Evolutionary conservation across 2,888 invertebrate genomes (phyloP).

Genomic region (Hemicrepidius hirtus): DNA sequence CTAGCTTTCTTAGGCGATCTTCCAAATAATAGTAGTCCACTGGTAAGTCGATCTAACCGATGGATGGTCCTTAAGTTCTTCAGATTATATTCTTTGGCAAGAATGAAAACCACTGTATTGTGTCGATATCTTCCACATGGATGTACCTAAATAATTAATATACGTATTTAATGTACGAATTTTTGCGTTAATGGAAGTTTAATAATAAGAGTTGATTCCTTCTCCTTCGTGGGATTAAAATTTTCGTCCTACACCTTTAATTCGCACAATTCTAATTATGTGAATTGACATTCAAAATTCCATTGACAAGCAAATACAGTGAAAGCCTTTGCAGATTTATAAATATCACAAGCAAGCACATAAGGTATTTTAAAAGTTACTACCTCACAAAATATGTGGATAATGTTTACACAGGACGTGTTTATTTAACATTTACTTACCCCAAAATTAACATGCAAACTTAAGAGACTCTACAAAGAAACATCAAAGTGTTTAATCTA

Average conservation of each 20-base stretch:
- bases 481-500: constrained; percentile 45
- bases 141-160: constrained; percentile 82
- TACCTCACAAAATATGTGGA: constrained; percentile 3
- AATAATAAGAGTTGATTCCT: neutral
- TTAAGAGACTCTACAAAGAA: constrained; percentile 44
- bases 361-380: constrained; percentile 14
- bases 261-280: neutral
- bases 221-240: neutral
- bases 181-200: too few species aligned
- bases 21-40: constrained; percentile 92
- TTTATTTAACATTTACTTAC: constrained; percentile 44
- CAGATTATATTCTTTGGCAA: constrained; percentile 96
- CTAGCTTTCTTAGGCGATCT: constrained; percentile 94
- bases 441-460: constrained; percentile 44
- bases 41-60: constrained; percentile 96
- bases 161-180: neutral
- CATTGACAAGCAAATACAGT: constrained; percentile 11
- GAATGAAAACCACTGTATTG: constrained; percentile 96
- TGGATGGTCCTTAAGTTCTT: constrained; percentile 96
- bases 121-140: constrained; percentile 98
- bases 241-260: neutral
- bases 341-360: constrained; percentile 1
- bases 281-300: too few species aligned
- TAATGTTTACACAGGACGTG: constrained; percentile 28
- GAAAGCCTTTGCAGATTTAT: constrained; percentile 1